phyloP scores from a whole-genome alignment of 2,888 invertebrate species.

The Drosophila engyochracea region DNA sequence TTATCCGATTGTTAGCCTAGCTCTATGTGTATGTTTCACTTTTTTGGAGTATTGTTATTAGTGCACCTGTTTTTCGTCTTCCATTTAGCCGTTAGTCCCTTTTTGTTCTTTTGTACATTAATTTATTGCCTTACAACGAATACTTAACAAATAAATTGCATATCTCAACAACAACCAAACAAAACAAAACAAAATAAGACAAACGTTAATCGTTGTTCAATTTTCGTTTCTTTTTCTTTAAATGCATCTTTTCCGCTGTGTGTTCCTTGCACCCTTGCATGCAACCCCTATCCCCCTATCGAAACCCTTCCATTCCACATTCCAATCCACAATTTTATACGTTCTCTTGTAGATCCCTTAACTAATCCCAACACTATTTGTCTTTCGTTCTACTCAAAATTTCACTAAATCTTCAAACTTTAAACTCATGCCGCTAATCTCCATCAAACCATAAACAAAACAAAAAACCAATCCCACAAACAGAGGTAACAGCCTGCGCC shows the following conservation, averaged over 20 bases:
- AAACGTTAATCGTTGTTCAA: constrained; percentile 29
- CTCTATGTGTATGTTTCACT: constrained; percentile 14
- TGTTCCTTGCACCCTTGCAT: constrained; percentile 38
- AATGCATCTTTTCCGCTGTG: constrained; percentile 42
- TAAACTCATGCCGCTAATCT: constrained; percentile 67
- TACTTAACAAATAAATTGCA: constrained; percentile 43
- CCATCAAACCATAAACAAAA: constrained; percentile 47
- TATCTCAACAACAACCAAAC: constrained; percentile 21
- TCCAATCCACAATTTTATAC: constrained; percentile 26
- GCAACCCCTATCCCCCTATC: constrained; percentile 8
- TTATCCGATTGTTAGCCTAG: constrained; percentile 36
- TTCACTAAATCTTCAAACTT: constrained; percentile 46
- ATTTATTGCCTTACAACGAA: constrained; percentile 45
- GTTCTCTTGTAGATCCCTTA: constrained; percentile 30
- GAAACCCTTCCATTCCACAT: background rate
- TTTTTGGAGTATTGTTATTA: constrained; percentile 29
- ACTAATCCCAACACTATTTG: constrained; percentile 49
- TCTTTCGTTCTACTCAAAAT: constrained; percentile 58
- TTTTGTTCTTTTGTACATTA: constrained; percentile 51
- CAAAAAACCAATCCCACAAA: constrained; percentile 45
- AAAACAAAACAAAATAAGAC: constrained; percentile 14
- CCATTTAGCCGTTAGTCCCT: constrained; percentile 26
- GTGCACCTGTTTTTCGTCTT: constrained; percentile 30
- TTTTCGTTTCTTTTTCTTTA: constrained; percentile 49
- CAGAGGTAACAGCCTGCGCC: constrained; percentile 87